Conservation (phyloP, 1,140 invertebrate species). For the Orussus abietinus region DNA sequence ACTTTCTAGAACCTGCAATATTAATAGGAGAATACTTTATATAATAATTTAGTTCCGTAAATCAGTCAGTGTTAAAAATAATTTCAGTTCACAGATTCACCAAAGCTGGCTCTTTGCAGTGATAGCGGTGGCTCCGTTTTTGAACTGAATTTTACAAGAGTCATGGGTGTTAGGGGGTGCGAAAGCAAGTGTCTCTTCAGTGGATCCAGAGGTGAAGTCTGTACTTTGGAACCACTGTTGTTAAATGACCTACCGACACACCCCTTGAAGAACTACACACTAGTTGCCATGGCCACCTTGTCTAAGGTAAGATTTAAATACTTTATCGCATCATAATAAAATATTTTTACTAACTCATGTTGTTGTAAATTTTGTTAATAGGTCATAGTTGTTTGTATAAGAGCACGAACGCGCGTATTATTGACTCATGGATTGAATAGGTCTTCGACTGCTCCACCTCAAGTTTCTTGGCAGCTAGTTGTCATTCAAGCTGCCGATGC, state of each 20-base stretch:
- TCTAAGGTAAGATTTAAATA: constrained; percentile 65
- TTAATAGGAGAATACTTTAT: constrained; percentile 1
- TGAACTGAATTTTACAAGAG: constrained; percentile 85
- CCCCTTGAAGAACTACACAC: constrained; percentile 69
- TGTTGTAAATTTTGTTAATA: constrained; percentile 28
- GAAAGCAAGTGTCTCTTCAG: constrained; percentile 89
- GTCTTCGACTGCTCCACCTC: constrained; percentile 70
- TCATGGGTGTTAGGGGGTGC: constrained; percentile 83
- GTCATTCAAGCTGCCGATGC: constrained; percentile 75
- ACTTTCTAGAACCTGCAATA: constrained; percentile 7
- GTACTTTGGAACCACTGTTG: constrained; percentile 79
- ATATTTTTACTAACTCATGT: constrained; percentile 4
- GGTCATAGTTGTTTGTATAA: constrained; percentile 82
- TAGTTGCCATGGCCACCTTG: constrained; percentile 89
- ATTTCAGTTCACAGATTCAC: constrained; percentile 69
- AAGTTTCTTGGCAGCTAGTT: constrained; percentile 90
- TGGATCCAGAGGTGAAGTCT: constrained; percentile 91
- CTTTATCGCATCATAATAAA: constrained; percentile 2
- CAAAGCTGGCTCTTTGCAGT: constrained; percentile 76
- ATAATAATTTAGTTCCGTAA: constrained; percentile 11
- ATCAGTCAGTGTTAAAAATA: background rate
- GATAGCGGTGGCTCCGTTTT: constrained; percentile 98
- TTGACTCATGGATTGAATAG: constrained; percentile 63
- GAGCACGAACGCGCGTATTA: constrained; percentile 69
- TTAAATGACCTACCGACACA: constrained; percentile 67